Base-by-base conservation (phyloP, 2,113 vertebrate species). In the Gallinago jamesoni region DNA sequence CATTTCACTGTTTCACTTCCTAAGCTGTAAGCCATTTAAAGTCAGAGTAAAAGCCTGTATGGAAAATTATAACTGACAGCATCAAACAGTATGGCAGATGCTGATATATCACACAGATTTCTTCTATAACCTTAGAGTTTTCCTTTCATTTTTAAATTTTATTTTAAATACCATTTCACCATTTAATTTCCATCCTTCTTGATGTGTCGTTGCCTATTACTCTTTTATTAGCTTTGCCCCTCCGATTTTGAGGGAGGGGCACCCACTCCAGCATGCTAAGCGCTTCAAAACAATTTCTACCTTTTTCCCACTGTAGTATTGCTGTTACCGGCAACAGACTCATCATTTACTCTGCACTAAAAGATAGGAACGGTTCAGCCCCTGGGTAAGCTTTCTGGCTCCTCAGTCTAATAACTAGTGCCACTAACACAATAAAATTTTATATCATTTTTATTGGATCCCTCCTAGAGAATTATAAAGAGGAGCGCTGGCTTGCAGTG, bases 401-500 rank as follows among this genome's bases (percentile, higher is more conserved):
- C 86, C 94, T 97, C 88, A 68, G 89, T 97, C 70, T 97, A 97
- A 97, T 97, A 97, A 97, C 95, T 82, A 95, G 82, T 96, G 97
- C 96, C 91, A 97, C 96, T 97, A 98, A 96, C 93, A 93, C 95
- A 97, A 97, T 98, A 97, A 97, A 96, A 96, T 96, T 98, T 98
- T 97, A 96, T 97, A 94, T 94, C 62, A 79, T 90, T 96, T 97
- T 98, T 97, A 98, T 96, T 96, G 94, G 91, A 92, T 97, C 72
- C 70, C 91, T 97, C 76, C 92, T 94, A 89, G 90, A 97, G 96
- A 97, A 97, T 97, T 96, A 96, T 53, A 95, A 95, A 93, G 82
- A 59, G 20, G 68, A 96, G 89, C 3, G 0, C 6, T 94, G 93
- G 72, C 41, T 96, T 89, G 89, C 62, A 76, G 77, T 97, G 59